Evolutionary conservation across 2,888 invertebrate genomes (phyloP).

Genomic region (Caenorhabditis panamensis): DNA sequence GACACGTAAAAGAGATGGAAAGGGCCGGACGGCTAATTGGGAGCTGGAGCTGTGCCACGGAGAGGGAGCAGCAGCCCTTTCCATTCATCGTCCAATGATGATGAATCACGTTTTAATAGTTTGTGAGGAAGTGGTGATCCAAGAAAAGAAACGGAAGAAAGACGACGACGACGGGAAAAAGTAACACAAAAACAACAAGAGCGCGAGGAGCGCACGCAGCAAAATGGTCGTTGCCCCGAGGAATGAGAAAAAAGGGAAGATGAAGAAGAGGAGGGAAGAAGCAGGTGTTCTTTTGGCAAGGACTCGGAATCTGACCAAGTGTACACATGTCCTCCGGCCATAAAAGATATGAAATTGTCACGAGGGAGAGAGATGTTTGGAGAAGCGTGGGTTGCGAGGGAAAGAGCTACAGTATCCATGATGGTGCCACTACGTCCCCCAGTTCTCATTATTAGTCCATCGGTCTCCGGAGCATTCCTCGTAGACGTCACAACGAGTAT

Average conservation of each 20-base stretch:
- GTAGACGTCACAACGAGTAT: not conserved
- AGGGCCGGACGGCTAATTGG: conserved; percentile 29
- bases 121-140: conserved; percentile 19
- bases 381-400: not conserved
- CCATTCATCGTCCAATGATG: conserved; percentile 2
- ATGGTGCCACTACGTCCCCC: no score
- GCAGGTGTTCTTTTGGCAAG: conserved; percentile 18
- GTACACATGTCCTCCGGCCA: conserved; percentile 4
- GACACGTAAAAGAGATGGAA: conserved; percentile 32
- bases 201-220: conserved; percentile 11
- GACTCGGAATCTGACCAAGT: conserved; percentile 5
- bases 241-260: conserved; percentile 9
- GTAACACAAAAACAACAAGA: conserved; percentile 19
- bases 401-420: not conserved
- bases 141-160: conserved; percentile 13
- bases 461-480: no score
- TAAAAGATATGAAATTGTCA: not conserved
- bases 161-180: conserved; percentile 12
- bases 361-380: not conserved
- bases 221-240: conserved; percentile 27
- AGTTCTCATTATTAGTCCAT: no score
- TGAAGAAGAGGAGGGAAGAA: conserved; percentile 23
- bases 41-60: not conserved
- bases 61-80: conserved; percentile 13
- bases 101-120: conserved; percentile 5